Conservation (phyloP, 2,113 vertebrate species). For the Laterallus jamaicensis region DNA sequence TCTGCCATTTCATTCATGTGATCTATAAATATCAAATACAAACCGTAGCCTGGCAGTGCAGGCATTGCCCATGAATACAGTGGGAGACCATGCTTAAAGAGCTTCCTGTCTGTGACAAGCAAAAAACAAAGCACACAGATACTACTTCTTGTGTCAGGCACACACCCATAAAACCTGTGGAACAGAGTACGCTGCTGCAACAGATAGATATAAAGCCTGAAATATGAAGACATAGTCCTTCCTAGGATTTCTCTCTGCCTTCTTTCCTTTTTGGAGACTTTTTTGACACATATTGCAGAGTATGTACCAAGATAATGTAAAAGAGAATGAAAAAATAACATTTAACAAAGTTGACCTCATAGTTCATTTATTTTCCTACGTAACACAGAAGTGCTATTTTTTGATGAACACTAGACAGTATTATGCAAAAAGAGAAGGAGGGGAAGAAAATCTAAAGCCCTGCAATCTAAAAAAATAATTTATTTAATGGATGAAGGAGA, state of each 20-base stretch:
- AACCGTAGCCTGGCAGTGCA: background rate
- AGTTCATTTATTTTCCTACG: background rate
- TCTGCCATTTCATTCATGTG: background rate
- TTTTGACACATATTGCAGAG: background rate
- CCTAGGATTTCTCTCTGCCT: background rate
- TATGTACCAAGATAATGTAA: background rate
- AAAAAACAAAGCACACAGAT: background rate
- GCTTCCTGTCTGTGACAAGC: background rate
- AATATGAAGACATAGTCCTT: background rate
- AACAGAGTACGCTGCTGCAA: background rate
- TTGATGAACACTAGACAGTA: background rate
- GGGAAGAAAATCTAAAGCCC: background rate
- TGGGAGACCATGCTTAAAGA: background rate
- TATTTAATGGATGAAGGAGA: background rate
- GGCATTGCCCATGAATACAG: fast-evolving
- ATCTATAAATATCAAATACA: background rate
- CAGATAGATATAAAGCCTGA: background rate
- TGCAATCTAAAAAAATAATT: background rate
- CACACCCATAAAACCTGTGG: background rate
- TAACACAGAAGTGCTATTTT: background rate
- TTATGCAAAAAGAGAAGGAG: background rate
- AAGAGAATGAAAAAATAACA: background rate
- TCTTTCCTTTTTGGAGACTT: background rate
- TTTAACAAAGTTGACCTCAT: background rate
- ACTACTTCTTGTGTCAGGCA: background rate